Evolutionary conservation across 2,888 invertebrate species (phyloP), one percentile per base, ranked within the genome.

Genomic region (Germaria angustata): DNA sequence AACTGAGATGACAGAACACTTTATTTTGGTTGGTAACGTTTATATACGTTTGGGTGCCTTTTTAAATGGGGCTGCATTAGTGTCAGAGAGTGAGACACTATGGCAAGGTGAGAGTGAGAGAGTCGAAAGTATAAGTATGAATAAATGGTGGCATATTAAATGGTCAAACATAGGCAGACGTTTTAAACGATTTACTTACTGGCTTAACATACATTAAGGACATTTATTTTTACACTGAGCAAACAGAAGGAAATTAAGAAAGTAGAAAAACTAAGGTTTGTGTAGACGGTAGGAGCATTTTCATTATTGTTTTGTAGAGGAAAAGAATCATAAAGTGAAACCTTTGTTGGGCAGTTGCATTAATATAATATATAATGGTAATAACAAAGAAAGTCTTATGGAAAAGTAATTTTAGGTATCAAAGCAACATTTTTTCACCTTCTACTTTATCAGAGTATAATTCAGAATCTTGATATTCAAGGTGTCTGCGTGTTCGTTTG

Each of bases 1-100:
- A 41, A 69, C 75, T 46, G 34, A 82, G 51, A 75, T 82, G 78
- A 82, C 75, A 82, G 63, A 65, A 65, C 65, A 82, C 75, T 79
- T 82, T 79, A 82, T 75, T 79, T 79, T 78, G 63, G 61, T 57
- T 66, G 68, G 61, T 24, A 63, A 66, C 46, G 17, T 57, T 20
- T 63, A 22, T 36, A 22, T 49, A 9, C 36, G 44, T 44, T 63
- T 17, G 61, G 24, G 11, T 53, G n/a, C 11, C 9, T 17, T 76
- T 57, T 57, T 39, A 17, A 46, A 20, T 22, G 53, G 63, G 63
- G 13, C 20, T 59, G 24, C 59, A 28, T 15, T 59, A 20, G 46
- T 9, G 22, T 4, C 28, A 41, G n/a, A 49, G 51, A 44, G 39
- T 28, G 36, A 15, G 22, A 24, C 32, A 32, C 41, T 13, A 28